Evolutionary conservation across 2,113 vertebrate genomes (phyloP).

Genomic region (Aviceda subcristata): DNA sequence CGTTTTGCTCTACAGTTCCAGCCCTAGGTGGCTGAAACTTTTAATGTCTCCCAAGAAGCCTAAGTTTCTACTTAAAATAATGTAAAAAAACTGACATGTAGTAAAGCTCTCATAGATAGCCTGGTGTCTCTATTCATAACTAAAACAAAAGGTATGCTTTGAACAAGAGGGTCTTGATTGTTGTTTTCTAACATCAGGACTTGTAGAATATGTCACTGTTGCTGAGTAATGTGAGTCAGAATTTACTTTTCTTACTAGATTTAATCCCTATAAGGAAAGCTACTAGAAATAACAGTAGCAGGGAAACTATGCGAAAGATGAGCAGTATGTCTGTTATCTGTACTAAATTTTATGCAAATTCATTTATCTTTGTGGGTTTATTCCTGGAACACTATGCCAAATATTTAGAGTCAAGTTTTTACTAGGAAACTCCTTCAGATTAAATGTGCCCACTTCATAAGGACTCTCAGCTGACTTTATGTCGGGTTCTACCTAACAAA

Average conservation of each 20-base stretch:
- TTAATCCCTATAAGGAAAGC: slow-evolving; percentile 39
- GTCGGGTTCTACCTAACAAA: background rate
- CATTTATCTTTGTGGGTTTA: background rate
- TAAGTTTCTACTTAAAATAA: background rate
- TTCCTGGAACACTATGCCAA: slow-evolving; percentile 4
- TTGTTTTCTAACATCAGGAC: background rate
- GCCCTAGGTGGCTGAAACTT: background rate
- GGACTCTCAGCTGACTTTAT: background rate
- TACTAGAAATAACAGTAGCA: background rate
- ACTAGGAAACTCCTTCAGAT: background rate
- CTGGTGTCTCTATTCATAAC: background rate
- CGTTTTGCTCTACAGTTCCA: background rate
- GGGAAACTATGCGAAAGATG: slow-evolving; percentile 13
- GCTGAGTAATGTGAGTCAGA: background rate
- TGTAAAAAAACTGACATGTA: background rate
- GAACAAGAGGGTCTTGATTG: background rate
- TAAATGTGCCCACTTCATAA: background rate
- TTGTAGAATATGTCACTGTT: background rate
- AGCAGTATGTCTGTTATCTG: background rate
- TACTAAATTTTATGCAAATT: slow-evolving; percentile 21
- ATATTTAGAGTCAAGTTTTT: background rate
- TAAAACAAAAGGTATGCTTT: background rate
- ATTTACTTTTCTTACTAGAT: slow-evolving; percentile 10
- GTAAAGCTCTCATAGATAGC: background rate
- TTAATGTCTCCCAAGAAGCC: background rate